phyloP scores from a whole-genome alignment of 2,888 invertebrate genomes.

The Athalia cordata region DNA sequence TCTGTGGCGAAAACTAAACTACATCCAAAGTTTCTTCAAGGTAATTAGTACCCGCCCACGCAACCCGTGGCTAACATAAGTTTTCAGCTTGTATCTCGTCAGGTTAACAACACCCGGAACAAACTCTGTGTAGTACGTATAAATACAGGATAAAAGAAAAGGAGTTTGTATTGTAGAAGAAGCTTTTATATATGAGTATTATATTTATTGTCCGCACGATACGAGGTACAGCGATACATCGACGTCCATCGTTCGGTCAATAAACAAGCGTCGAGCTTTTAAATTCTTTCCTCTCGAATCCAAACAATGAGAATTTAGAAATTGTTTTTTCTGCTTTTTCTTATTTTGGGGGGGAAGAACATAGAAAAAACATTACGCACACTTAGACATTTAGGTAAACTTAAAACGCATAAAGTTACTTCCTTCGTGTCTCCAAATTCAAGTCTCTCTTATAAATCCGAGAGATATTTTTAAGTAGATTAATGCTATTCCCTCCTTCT shows the following conservation, averaged over 20 bases:
- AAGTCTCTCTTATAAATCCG: background rate
- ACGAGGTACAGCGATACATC: background rate
- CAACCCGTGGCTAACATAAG: conserved; percentile 32
- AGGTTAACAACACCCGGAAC: background rate
- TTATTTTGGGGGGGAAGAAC: conserved; percentile 2
- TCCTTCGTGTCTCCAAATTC: too few species aligned
- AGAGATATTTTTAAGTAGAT: conserved; percentile 70
- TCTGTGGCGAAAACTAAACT: conserved; percentile 3
- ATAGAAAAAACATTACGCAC: background rate
- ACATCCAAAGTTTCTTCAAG: conserved; percentile 14
- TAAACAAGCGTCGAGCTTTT: background rate
- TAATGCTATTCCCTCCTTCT: conserved; percentile 67
- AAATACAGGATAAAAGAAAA: background rate
- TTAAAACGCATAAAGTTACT: too few species aligned
- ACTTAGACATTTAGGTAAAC: background rate
- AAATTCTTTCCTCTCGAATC: conserved; percentile 6
- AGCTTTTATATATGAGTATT: too few species aligned
- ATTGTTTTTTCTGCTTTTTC: background rate
- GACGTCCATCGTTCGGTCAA: conserved; percentile 21
- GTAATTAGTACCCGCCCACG: conserved; percentile 39
- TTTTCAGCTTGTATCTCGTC: conserved; percentile 40
- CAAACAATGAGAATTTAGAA: conserved; percentile 15
- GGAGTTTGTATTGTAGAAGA: too few species aligned
- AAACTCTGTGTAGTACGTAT: background rate
- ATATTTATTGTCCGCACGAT: too few species aligned